Evolutionary conservation across 2,888 invertebrate species (phyloP), one percentile per base, ranked within the genome.

Genomic region (Candidula unifasciata): DNA sequence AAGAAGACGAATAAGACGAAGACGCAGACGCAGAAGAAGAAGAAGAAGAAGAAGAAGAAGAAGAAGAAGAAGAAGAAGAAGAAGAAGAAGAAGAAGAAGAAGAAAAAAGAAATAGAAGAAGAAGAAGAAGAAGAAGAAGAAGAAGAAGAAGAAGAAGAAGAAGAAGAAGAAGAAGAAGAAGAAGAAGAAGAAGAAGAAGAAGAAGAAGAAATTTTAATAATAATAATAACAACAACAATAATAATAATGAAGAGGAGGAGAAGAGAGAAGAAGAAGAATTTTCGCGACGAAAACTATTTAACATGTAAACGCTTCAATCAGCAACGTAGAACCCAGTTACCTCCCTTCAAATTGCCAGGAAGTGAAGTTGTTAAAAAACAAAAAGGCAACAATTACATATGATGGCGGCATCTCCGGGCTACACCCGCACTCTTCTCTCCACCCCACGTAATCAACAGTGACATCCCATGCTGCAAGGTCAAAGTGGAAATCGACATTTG

Each of bases 121-220:
- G 76, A 37, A 24, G 76, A 33, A 76, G 37, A 37, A 76, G 44
- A 44, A 44, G 44, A 76, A 76, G 76, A 76, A 37, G 76, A 37
- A 76, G 76, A 76, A 76, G 44, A 37, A 44, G 52, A 44, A 52
- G 44, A 76, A 54, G 27, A 44, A 10, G 76, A 37, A 44, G 76
- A 37, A 44, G 44, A 76, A 44, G 76, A 37, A 44, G 76, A 37
- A 24, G 44, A 76, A 24, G 37, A 33, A 44, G 76, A 37, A 24
- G 37, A 33, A 44, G 37, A 37, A 44, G 44, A 76, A 24, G 76
- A 76, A 44, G 44, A 76, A 44, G 76, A 76, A 60, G 21, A 24
- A 37, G 35, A 18, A 37, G 33, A 35, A 35, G 33, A 35, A 13
- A 74, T 16, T 13, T 13, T 5, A 76, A 44, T 10, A 37, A 24